A percentile compares a stretch with the other conserved stretches of the same genome.
These are phyloP conservation scores for Phrixothrix hirtus DNA, from an alignment of 2,888 invertebrate genomes.

Conservation along the genomic window DNA sequence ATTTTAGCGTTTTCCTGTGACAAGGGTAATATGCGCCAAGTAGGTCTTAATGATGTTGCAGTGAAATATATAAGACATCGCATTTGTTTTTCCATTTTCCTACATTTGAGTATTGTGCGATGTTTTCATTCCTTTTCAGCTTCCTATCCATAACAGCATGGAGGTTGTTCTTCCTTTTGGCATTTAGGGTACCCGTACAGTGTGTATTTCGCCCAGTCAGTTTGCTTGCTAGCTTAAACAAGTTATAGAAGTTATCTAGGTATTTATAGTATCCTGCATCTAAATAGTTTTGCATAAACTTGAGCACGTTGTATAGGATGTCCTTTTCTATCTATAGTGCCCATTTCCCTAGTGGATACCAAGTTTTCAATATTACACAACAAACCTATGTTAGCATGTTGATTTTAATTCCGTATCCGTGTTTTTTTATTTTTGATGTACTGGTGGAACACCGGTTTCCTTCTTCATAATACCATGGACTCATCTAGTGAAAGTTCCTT, in stretches of 20 bases:
- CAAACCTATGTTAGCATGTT: background rate
- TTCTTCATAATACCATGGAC: background rate
- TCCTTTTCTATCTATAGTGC: too few relatives aligned
- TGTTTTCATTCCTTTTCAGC: background rate
- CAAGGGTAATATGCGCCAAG: background rate
- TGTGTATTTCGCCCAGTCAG: background rate
- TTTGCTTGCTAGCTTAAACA: background rate
- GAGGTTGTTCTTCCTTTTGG: background rate
- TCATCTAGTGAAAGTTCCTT: too few relatives aligned
- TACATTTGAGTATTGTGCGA: conserved; percentile 22
- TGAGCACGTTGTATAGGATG: too few relatives aligned
- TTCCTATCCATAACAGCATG: background rate
- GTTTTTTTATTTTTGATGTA: too few relatives aligned
- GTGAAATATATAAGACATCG: conserved; percentile 32
- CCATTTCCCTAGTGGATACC: too few relatives aligned
- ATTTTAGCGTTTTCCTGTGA: too few relatives aligned
- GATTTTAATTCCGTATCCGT: background rate
- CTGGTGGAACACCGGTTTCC: background rate
- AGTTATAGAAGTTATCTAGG: background rate
- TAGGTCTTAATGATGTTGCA: background rate
- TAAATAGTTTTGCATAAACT: too few relatives aligned
- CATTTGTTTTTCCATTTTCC: too few relatives aligned
- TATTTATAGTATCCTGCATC: background rate
- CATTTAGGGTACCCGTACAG: background rate
- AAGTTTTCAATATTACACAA: background rate